These are phyloP conservation scores for Smithornis capensis DNA, from an alignment of 2,113 vertebrate species.

Conservation along the genomic window DNA sequence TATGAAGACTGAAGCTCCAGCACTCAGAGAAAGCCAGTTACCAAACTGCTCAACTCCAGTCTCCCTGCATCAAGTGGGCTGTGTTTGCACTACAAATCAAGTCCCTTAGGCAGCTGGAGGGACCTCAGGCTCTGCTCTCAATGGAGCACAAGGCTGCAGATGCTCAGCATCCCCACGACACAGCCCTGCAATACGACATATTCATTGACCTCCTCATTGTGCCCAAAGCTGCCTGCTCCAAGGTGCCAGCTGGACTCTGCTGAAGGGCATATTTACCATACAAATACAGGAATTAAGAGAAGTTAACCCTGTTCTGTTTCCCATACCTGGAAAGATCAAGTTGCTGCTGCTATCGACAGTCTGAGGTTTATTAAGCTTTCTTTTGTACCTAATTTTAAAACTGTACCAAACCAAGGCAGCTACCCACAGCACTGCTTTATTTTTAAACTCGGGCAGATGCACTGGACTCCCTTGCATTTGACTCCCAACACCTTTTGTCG, in stretches of 20 bases:
- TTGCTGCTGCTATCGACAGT: constrained; percentile 4
- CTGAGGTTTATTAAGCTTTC: constrained; percentile 32
- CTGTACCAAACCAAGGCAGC: constrained; percentile 6
- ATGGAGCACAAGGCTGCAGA: not conserved
- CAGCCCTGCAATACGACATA: not conserved
- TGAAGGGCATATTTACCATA: not conserved
- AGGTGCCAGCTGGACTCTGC: not conserved
- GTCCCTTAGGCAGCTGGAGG: not conserved
- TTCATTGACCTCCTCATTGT: rapidly evolving
- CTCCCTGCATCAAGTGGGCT: not conserved
- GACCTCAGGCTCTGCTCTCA: not conserved
- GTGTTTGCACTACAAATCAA: not conserved
- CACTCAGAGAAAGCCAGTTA: not conserved
- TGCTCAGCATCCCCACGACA: not conserved
- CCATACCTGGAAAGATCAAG: not conserved
- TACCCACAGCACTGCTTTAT: constrained; percentile 21
- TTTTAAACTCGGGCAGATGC: constrained; percentile 16
- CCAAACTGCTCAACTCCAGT: not conserved
- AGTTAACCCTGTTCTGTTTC: not conserved
- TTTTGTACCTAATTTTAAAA: constrained; percentile 46
- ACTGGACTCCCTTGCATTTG: not conserved
- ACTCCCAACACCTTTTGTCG: not conserved
- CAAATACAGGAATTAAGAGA: not conserved
- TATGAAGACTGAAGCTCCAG: not conserved
- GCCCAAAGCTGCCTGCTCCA: not conserved